These are phyloP conservation scores for Pitta sordida DNA, from an alignment of 2,113 vertebrate species.

Conservation along the genomic window DNA sequence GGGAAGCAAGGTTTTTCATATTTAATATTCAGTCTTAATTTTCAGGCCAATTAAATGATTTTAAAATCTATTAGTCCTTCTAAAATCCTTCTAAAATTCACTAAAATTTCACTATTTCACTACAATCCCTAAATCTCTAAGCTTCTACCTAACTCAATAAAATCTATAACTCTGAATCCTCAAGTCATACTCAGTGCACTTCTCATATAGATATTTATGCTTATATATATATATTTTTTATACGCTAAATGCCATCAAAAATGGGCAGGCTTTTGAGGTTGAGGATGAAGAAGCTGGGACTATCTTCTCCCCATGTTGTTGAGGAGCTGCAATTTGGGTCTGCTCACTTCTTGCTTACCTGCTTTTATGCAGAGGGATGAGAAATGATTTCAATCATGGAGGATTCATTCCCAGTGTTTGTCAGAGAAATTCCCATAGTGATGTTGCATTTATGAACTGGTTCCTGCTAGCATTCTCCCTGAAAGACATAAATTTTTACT, in stretches of 20 bases:
- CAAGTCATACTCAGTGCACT: too few relatives aligned
- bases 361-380: background rate
- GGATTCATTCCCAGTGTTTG: background rate
- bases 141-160: too few relatives aligned
- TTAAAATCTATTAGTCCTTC: too few relatives aligned
- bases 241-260: background rate
- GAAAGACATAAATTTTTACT: background rate
- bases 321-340: background rate
- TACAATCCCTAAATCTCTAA: too few relatives aligned
- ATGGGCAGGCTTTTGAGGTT: background rate
- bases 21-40: too few relatives aligned
- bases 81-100: too few relatives aligned
- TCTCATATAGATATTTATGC: too few relatives aligned
- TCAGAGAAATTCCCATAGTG: background rate
- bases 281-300: background rate
- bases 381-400: background rate
- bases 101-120: too few relatives aligned
- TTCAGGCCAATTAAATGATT: too few relatives aligned
- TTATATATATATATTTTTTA: too few relatives aligned
- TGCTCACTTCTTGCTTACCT: background rate
- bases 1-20: too few relatives aligned
- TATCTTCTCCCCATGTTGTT: background rate
- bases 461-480: background rate
- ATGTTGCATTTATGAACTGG: rapidly evolving
- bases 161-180: too few relatives aligned